These are phyloP conservation scores for Malaclemys terrapin DNA, from an alignment of 2,113 vertebrate genomes.

Conservation along the genomic window DNA sequence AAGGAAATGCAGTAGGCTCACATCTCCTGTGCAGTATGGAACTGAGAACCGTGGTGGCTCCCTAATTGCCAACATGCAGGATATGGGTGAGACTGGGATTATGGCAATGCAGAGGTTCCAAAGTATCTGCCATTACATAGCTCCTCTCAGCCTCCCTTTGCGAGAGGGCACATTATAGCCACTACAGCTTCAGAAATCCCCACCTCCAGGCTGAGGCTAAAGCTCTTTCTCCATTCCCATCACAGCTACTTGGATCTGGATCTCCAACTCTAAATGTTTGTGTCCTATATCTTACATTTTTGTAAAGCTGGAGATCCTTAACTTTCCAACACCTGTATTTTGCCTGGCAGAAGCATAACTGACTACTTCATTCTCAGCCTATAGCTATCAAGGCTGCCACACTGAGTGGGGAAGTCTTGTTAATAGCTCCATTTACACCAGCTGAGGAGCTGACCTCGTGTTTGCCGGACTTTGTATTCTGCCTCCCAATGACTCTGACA, in stretches of 20 bases:
- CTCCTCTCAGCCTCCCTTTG: background rate
- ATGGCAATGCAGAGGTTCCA: no score
- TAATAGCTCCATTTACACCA: background rate
- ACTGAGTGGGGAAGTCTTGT: background rate
- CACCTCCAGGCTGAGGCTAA: background rate
- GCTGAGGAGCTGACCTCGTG: no score
- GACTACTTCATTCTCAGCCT: background rate
- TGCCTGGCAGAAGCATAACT: background rate
- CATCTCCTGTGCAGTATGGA: background rate
- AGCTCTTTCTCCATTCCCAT: background rate
- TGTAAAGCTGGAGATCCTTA: background rate
- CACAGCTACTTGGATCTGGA: background rate
- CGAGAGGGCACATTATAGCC: accelerated
- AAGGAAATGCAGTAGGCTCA: background rate
- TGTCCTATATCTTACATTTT: background rate
- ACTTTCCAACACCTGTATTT: background rate
- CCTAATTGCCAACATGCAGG: background rate
- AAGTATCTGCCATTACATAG: background rate
- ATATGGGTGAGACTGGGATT: background rate
- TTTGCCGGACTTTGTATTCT: no score
- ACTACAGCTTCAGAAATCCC: accelerated
- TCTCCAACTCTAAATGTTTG: background rate
- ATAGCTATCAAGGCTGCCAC: background rate
- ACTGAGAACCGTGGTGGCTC: background rate
- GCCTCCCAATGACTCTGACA: no score